Conservation (phyloP, 2,797 vertebrate genomes). For the Syngnathus rostellatus region DNA sequence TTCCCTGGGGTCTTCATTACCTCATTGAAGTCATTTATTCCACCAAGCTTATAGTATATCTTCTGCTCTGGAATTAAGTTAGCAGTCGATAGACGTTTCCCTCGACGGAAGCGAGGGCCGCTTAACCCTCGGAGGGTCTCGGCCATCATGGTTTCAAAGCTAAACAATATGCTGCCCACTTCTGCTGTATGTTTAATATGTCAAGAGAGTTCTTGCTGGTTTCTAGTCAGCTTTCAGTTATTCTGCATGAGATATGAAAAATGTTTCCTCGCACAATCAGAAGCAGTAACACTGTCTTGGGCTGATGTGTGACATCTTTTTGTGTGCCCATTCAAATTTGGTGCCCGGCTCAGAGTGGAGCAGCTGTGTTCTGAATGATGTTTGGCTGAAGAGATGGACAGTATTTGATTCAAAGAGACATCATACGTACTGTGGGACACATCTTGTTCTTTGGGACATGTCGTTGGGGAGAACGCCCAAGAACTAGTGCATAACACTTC, state of each 20-base stretch:
- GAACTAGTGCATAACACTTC: not conserved
- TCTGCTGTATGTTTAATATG: conserved; percentile 4
- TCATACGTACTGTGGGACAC: not conserved
- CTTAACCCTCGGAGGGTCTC: conserved; percentile 17
- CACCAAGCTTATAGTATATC: conserved; percentile 24
- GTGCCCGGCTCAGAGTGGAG: not conserved
- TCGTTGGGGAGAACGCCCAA: not conserved
- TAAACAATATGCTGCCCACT: conserved; percentile 1
- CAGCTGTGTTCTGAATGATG: not conserved
- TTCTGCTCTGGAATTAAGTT: conserved; percentile 48
- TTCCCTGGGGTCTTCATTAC: conserved; percentile 55
- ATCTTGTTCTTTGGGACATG: not conserved
- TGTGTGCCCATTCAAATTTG: not conserved
- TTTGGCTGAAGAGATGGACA: not conserved
- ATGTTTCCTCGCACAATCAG: not conserved
- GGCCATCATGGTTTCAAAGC: conserved; percentile 16
- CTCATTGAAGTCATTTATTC: conserved; percentile 58
- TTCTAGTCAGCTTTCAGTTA: not conserved
- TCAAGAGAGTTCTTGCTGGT: conserved; percentile 2
- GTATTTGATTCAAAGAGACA: not conserved
- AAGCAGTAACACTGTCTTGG: not conserved
- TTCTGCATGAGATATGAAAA: not conserved
- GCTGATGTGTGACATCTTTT: not conserved
- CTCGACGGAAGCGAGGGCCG: conserved; percentile 14
- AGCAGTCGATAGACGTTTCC: conserved; percentile 37